A percentile compares a stretch with the other conserved stretches of the same genome.
These are phyloP conservation scores for Grammomys surdaster DNA, from an alignment of 2,113 vertebrate species.

Conservation along the genomic window DNA sequence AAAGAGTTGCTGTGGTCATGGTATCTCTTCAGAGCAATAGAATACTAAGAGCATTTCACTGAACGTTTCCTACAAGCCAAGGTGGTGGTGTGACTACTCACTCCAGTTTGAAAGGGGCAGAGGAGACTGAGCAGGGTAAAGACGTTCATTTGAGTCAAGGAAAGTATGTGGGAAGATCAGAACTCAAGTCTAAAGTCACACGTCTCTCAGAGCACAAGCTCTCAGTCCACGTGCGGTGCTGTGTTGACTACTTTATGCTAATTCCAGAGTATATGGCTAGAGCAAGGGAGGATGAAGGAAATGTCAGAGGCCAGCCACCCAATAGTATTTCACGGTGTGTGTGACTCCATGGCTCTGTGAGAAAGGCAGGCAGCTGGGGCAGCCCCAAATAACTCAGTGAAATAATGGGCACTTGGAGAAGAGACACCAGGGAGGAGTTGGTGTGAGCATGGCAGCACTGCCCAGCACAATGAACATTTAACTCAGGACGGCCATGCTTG, in stretches of 20 bases:
- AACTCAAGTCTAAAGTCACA: background rate
- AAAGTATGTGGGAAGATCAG: background rate
- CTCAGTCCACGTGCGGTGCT: too few species aligned
- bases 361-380: background rate
- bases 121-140: background rate
- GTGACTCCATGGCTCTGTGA: background rate
- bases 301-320: accelerated
- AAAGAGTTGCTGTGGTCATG: background rate
- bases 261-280: background rate
- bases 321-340: background rate
- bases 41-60: background rate
- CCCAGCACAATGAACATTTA: accelerated
- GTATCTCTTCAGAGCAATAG: background rate
- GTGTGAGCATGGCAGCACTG: background rate
- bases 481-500: background rate
- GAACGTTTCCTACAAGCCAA: background rate
- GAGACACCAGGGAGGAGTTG: background rate
- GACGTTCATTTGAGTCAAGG: constrained; percentile 29
- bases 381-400: background rate
- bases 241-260: background rate
- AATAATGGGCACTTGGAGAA: background rate
- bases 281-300: background rate
- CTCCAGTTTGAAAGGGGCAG: background rate
- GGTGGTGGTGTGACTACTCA: background rate
- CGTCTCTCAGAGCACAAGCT: background rate